Evolutionary conservation across 2,113 vertebrate genomes (phyloP), one percentile per base, ranked within the genome.

Genomic region (Gorsachius goisagi): DNA sequence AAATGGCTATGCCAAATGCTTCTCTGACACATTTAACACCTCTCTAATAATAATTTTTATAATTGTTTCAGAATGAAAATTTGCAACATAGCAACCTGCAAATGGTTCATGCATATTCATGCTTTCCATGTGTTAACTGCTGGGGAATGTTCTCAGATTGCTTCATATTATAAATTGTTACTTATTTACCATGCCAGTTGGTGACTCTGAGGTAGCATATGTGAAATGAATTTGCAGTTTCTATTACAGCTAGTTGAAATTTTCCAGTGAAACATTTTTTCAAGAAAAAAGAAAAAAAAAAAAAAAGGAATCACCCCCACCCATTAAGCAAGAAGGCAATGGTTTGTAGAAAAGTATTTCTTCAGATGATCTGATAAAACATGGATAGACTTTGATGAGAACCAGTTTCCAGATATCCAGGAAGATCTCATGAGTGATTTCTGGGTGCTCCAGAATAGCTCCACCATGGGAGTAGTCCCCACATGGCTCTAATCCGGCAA

Each of bases 101-200:
- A 90, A 95, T n/a, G 80, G 58, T 66, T 95, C 73, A 82, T 96
- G n/a, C 63, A 85, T 91, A 78, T 93, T 77, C 62, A 96, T 89
- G 28, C 16, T 15, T 85, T 68, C 39, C 41, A 56, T 78, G 47
- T 56, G 47, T 91, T 93, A 96, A 80, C 80, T 96, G 56, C 90
- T 83, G 62, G 58, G 87, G 88, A 95, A 84, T 72, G 71, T 28
- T 86, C 32, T 92, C 84, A 71, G 64, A 79, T 79, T 90, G 37
- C 72, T 77, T 89, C 71, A 15, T 53, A 49, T 68, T 93, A 85
- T 83, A 93, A 88, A 71, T 90, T 82, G 55, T 76, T 87, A 90
- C 37, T 93, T 75, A 90, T 47, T 80, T 82, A 94, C 87, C 45
- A 55, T 9, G 28, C 58, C 67, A 93, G 47, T 91, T 83, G 71